Evolutionary conservation across 2,888 invertebrate genomes (phyloP), one percentile per base, ranked within the genome.

Genomic region (Oeneis ivallda): DNA sequence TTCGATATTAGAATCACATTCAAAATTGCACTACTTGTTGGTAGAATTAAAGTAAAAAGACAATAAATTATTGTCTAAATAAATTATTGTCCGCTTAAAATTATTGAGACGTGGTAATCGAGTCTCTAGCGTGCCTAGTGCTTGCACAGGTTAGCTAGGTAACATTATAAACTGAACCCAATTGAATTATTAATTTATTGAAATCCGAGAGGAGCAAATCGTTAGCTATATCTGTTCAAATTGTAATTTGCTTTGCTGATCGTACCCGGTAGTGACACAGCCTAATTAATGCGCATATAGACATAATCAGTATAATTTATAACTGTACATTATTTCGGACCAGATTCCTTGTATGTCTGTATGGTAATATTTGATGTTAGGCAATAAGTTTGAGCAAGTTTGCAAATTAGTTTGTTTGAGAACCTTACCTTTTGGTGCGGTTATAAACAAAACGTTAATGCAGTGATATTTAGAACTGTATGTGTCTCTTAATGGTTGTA

Each of bases 391-490:
- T 19, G 70, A 70, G 65, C 71, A 41, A 70, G 72, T 67, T 75
- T 76, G 76, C 72, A 76, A 78, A 77, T 75, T 68, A 76, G 72
- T 65, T 66, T 59, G 39, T 62, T 62, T 65, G 60, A 57, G 64
- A 64, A 66, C 62, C 54, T 54, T 49, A 61, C 45, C 61, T 66
- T 62, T 66, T 49, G 52, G 59, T 43, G 63, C 47, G 64, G 53
- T 63, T 59, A 19, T 63, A 62, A 68, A 71, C 71, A 74, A n/a
- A 70, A 69, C 71, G 62, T 56, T 47, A 43, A 37, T 41, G 10
- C 10, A 54, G 47, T 65, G 58, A 62, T 65, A 68, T 56, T 65
- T 63, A 8, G 43, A 65, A 65, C 65, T 37, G 49, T 65, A 61
- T 65, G 19, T 19, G 26, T 11, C 32, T 37, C n/a, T 7, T 32